These are phyloP conservation scores for Phoxinus dragarum DNA, from an alignment of 2,797 vertebrate genomes.

Conservation along the genomic window DNA sequence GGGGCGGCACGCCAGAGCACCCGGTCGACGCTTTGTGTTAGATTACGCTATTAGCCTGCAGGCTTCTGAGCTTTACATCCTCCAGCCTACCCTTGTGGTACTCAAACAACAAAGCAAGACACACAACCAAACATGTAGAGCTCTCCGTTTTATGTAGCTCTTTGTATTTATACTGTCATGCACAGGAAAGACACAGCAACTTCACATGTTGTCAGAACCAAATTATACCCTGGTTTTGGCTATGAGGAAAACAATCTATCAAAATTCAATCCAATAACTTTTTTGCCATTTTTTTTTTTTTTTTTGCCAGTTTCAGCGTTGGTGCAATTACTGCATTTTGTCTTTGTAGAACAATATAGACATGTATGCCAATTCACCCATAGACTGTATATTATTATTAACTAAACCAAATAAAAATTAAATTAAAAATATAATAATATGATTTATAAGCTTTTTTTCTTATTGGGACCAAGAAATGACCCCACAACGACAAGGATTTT, in stretches of 20 bases:
- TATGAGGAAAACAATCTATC: neutral
- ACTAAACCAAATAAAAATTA: neutral
- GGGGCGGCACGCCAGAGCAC: slow-evolving; percentile 58
- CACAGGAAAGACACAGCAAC: neutral
- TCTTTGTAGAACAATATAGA: neutral
- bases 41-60: slow-evolving; percentile 59
- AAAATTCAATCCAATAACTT: neutral
- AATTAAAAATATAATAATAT: neutral
- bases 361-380: neutral
- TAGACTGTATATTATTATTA: neutral
- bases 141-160: neutral
- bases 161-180: slow-evolving; percentile 10
- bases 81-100: neutral
- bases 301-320: neutral
- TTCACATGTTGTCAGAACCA: neutral
- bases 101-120: neutral
- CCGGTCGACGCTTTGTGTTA: slow-evolving; percentile 58
- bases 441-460: neutral
- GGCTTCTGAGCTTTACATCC: slow-evolving; percentile 10
- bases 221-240: neutral
- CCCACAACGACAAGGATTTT: neutral
- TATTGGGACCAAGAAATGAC: no score
- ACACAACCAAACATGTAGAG: neutral
- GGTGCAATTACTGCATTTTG: neutral
- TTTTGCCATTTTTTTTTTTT: neutral